Base-by-base conservation (phyloP, 2,888 invertebrate species). In the Phortica magna region DNA sequence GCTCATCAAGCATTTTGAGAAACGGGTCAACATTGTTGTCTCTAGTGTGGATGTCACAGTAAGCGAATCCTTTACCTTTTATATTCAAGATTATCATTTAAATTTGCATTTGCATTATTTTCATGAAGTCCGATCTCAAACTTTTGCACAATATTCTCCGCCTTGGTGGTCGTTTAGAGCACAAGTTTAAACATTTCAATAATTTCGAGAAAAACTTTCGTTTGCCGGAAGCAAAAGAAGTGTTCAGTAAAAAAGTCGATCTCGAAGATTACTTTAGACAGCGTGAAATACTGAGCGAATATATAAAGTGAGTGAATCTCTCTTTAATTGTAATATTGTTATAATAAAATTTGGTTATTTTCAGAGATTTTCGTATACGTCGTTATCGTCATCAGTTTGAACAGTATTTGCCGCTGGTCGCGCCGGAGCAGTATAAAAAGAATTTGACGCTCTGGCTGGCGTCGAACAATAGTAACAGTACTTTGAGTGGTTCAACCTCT, bases 331-430 rank as follows among this genome's bases (percentile, higher is more conserved):
- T n/a, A 2, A 9, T 12, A 12, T 48, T 12, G 10, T 48, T 48
- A 14, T 12, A 42, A 31, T 48, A 57, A 68, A 31, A 53, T 7
- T 10, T 31, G 31, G 1, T 31, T 12, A 14, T 41, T 68, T 70
- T 17, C 57, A 91, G 91, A 79, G 85, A 90, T 39, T 91, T 87
- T 77, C 91, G 91, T 5, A 75, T 92, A 67, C 88, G 92, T 57
- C 91, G 91, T 5, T 92, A 91, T 78, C 86, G 91, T 2, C 91
- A 92, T 78, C 92, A 91, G 76, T 91, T 82, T 59, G 90, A 91
- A 48, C 83, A 88, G 14, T 81, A 81, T 31, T 72, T 92, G 17
- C 92, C 92, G 0, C 79, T 92, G 42, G 91, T 90, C 1, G 76
- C 84, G n/a, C 22, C 75, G 0, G 87, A 84, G 55, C 88, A 88